Percentiles rank a stretch among this genome's conserved stretches.
Evolutionary conservation across 2,113 vertebrate genomes (phyloP).

Genomic region (Phalacrocorax carbo): DNA sequence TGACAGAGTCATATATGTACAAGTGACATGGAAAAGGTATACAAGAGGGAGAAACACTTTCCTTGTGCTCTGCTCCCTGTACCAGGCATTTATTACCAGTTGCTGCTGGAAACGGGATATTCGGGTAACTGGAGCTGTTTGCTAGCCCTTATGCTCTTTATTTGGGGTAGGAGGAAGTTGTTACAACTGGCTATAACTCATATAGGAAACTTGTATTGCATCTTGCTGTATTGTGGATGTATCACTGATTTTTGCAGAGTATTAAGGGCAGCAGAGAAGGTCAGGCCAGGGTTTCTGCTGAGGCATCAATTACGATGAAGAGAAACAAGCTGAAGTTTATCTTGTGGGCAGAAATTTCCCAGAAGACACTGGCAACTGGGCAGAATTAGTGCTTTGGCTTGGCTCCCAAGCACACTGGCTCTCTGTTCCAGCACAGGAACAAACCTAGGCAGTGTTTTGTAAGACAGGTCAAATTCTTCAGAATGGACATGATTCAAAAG

Average conservation of each 20-base stretch:
- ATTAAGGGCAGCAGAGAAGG: slow-evolving; percentile 39
- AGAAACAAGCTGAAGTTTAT: slow-evolving; percentile 53
- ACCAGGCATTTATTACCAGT: not conserved
- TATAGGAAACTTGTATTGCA: not conserved
- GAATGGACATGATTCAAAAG: slow-evolving; percentile 2
- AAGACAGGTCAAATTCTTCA: not conserved
- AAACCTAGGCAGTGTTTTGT: slow-evolving; percentile 21
- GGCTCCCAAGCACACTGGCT: slow-evolving; percentile 10
- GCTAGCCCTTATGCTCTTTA: not conserved
- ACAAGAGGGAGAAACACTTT: not conserved
- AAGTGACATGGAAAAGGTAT: not conserved
- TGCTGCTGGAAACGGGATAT: not conserved
- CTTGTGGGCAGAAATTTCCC: slow-evolving; percentile 68
- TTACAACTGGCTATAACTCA: not conserved
- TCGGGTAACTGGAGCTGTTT: not conserved
- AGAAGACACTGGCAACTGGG: slow-evolving; percentile 44
- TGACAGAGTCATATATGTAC: not conserved
- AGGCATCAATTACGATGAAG: slow-evolving; percentile 34
- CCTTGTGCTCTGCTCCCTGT: not conserved
- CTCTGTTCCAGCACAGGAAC: not conserved
- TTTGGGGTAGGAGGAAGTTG: not conserved
- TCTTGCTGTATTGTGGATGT: not conserved
- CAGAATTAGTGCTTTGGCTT: slow-evolving; percentile 49
- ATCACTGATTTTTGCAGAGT: not conserved
- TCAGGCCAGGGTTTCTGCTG: slow-evolving; percentile 17